Percentiles rank a stretch among this genome's conserved stretches.
These are phyloP conservation scores for Halichoeres trimaculatus DNA, from an alignment of 2,113 vertebrate species.

Conservation along the genomic window DNA sequence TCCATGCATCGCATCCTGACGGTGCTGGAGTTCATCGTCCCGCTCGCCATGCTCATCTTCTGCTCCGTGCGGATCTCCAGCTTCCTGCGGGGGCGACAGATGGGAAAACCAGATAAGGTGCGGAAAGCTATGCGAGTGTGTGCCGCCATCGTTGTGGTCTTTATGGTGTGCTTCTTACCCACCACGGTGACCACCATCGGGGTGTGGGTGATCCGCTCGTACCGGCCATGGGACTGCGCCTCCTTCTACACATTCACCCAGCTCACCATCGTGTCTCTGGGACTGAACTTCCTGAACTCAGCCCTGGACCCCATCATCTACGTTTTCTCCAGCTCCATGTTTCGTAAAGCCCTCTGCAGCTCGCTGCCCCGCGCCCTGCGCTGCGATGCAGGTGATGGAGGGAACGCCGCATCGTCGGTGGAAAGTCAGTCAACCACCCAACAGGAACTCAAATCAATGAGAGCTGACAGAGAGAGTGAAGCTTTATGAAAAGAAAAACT, in stretches of 20 bases:
- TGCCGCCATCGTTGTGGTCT: constrained; percentile 62
- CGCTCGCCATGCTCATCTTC: constrained; percentile 71
- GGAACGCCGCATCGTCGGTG: background rate
- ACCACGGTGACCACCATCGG: constrained; percentile 71
- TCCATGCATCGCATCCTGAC: constrained; percentile 69
- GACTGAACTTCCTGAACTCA: constrained; percentile 82
- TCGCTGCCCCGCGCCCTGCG: constrained; percentile 34
- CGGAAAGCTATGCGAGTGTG: constrained; percentile 74
- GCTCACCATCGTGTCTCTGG: constrained; percentile 76
- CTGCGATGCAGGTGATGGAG: background rate
- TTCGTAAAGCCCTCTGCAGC: constrained; percentile 68
- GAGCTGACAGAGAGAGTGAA: background rate
- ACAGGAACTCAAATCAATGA: constrained; percentile 57
- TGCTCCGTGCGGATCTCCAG: constrained; percentile 74
- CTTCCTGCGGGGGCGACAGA: constrained; percentile 60
- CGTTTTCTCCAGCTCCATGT: constrained; percentile 78
- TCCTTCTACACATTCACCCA: constrained; percentile 65
- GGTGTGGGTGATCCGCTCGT: constrained; percentile 39
- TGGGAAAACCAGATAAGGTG: constrained; percentile 61
- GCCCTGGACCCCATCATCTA: constrained; percentile 81
- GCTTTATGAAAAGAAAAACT: background rate
- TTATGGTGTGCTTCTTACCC: constrained; percentile 80
- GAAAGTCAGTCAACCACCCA: constrained; percentile 49
- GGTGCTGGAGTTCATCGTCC: constrained; percentile 68
- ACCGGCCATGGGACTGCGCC: constrained; percentile 42